Evolutionary conservation across 2,113 vertebrate genomes (phyloP), one percentile per base, ranked within the genome.

Genomic region (Actenoides lindsayi): DNA sequence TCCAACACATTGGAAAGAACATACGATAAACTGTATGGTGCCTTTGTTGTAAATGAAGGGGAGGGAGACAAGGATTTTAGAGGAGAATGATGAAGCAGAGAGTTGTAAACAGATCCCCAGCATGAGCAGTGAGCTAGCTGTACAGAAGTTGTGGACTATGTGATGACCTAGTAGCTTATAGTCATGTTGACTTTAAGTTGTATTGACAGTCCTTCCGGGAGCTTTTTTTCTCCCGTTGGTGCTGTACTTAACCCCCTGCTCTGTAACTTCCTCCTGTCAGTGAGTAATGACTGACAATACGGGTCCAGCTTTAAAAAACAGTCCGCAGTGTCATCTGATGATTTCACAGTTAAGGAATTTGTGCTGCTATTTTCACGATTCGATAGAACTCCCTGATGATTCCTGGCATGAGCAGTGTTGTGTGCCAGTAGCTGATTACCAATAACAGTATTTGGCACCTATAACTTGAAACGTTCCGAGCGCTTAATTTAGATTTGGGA

Each of bases 341-440:
- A 89, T 82, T 91, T 94, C 91, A 91, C 46, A 80, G 87, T 93
- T 82, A 57, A 73, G 37, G 83, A 91, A 96, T 95, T 89, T 85
- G 50, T 76, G 57, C 91, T 96, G 96, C 81, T 96, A 28, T 96
- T 96, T 96, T 91, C 80, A 91, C 89, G 7, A 85, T 91, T 92
- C 89, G 83, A 24, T 94, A 93, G 87, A 80, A 77, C 81, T 85
- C 83, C 65, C 67, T 59, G 83, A 84, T 92, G 89, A 76, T 93
- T 96, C 89, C 54, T 96, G 77, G 78, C 77, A 76, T 63, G n/a
- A 82, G 39, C 59, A 77, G 50, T 83, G 44, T 41, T 83, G 83
- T 94, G 77, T 53, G 63, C 81, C 65, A 79, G 62, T 81, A 87
- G 53, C 83, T 93, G 0, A 0, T 94, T 96, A 87, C 89, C 77